Percentiles rank a stretch among this genome's conserved stretches.
Conservation (phyloP, 2,113 vertebrate species). For the Callocephalon fimbriatum region DNA sequence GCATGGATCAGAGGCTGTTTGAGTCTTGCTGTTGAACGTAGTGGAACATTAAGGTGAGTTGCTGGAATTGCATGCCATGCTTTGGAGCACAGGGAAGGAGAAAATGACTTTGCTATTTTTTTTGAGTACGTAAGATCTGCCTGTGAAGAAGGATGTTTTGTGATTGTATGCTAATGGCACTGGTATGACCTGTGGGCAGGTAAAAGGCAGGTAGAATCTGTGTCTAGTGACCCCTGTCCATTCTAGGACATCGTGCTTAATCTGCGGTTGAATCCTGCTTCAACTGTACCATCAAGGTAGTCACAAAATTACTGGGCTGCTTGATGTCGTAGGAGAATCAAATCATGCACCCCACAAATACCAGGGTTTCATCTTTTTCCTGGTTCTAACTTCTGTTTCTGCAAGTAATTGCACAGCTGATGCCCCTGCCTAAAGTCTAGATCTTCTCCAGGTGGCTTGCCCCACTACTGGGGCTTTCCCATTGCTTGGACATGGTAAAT, state of each 20-base stretch:
- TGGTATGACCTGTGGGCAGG: neutral
- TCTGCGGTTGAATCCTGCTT: neutral
- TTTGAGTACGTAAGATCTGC: neutral
- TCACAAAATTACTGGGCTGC: neutral
- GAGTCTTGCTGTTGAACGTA: neutral
- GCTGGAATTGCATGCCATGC: neutral
- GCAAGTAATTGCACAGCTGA: neutral
- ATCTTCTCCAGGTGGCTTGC: neutral
- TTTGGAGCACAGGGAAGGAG: neutral
- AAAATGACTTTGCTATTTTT: accelerated
- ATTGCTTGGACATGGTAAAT: neutral
- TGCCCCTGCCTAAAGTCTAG: neutral
- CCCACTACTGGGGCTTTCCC: neutral
- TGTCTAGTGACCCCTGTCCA: too few relatives aligned
- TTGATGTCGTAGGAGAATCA: neutral
- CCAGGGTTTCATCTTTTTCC: neutral
- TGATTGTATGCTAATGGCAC: accelerated
- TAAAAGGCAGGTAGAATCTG: neutral
- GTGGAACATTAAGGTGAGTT: neutral
- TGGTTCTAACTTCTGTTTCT: neutral
- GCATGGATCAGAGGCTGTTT: neutral
- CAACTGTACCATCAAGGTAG: neutral
- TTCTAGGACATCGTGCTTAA: neutral
- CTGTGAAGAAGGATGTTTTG: neutral
- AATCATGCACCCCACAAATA: neutral